Evolutionary conservation across 2,888 invertebrate genomes (phyloP).

Genomic region (Sceliomorpha sp.): DNA sequence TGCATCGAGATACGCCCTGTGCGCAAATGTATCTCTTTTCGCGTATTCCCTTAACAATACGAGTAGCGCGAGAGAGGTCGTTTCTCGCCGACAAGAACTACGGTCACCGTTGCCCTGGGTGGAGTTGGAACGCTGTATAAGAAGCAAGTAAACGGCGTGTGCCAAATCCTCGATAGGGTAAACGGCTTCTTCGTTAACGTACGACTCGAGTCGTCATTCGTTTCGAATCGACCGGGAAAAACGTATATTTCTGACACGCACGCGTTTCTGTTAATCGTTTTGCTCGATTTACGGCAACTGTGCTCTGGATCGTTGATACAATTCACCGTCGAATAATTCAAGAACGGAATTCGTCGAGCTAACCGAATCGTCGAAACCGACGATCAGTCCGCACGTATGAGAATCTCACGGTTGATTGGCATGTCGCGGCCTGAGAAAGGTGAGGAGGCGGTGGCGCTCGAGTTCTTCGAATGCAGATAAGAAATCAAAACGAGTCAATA

Average conservation of each 20-base stretch:
- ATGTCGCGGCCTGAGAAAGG: not conserved
- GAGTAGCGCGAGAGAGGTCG: conserved; percentile 9
- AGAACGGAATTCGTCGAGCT: too few relatives aligned
- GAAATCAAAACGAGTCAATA: conserved; percentile 48
- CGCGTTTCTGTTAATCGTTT: too few relatives aligned
- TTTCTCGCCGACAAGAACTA: conserved; percentile 5
- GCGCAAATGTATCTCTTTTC: conserved; percentile 24
- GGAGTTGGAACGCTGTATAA: too few relatives aligned
- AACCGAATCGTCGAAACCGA: too few relatives aligned
- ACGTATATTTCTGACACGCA: too few relatives aligned
- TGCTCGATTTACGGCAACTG: too few relatives aligned
- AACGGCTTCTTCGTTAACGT: too few relatives aligned
- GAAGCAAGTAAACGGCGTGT: too few relatives aligned
- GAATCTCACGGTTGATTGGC: conserved; percentile 37
- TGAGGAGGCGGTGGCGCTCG: conserved; percentile 4
- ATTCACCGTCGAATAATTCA: too few relatives aligned
- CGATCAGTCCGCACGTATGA: conserved; percentile 21
- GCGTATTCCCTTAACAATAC: conserved; percentile 23
- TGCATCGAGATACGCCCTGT: conserved; percentile 63
- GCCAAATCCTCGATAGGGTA: not conserved
- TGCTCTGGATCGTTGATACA: too few relatives aligned
- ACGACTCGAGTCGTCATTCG: too few relatives aligned
- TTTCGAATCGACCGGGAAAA: too few relatives aligned
- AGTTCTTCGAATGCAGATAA: conserved; percentile 28
- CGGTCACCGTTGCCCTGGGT: not conserved